Evolutionary conservation across 2,113 vertebrate species (phyloP).

Genomic region (Chelonoidis abingdonii): DNA sequence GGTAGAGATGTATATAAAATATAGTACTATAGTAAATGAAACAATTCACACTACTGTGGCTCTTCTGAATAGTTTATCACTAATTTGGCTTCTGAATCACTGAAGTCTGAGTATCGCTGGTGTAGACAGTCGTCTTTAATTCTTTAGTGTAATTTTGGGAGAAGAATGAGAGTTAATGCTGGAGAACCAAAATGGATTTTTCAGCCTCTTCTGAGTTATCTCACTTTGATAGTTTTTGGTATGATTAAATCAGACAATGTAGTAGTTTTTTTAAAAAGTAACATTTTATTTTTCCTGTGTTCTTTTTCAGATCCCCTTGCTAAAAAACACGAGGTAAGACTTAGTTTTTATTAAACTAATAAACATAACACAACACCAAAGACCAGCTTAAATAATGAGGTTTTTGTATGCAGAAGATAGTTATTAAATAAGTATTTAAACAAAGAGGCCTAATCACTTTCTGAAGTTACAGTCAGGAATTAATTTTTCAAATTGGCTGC

Average conservation of each 20-base stretch:
- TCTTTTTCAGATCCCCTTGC: constrained; percentile 83
- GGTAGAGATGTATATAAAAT: too few species aligned
- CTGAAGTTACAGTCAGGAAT: fast-evolving
- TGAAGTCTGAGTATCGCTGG: not conserved
- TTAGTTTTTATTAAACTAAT: not conserved
- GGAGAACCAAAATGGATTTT: not conserved
- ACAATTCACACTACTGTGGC: not conserved
- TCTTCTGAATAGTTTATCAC: not conserved
- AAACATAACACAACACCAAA: not conserved
- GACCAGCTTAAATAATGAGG: not conserved
- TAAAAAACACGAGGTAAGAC: constrained; percentile 90
- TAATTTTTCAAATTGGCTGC: not conserved
- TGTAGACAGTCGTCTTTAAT: not conserved
- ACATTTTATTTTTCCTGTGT: constrained; percentile 7
- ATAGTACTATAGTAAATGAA: not conserved
- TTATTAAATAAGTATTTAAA: not conserved
- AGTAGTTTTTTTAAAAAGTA: not conserved
- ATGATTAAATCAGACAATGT: not conserved
- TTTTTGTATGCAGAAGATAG: not conserved
- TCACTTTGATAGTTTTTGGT: not conserved
- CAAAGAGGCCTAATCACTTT: not conserved
- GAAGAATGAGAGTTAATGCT: not conserved
- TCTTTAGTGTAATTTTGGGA: not conserved
- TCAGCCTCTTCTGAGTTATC: not conserved
- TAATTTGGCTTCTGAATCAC: not conserved